Evolutionary conservation across 64 coral and sea anemone species (phyloP).

Genomic region (Montipora sp.): DNA sequence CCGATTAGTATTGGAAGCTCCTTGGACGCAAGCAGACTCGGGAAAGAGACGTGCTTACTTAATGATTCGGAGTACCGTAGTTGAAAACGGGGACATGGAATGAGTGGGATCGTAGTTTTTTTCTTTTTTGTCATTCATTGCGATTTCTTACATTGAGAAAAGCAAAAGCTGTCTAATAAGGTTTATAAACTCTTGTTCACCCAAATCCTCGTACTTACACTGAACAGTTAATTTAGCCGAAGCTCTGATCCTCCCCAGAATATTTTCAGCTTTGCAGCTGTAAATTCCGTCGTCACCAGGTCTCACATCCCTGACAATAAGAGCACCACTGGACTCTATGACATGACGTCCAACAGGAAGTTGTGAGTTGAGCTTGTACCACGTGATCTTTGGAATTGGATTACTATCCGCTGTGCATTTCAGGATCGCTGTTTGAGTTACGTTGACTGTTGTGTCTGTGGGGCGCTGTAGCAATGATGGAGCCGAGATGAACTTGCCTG

Average conservation of each 20-base stretch:
- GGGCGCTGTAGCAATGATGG: constrained; percentile 39
- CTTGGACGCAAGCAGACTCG: too few species aligned
- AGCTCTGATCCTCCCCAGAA: constrained; percentile 15
- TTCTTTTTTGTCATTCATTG: too few species aligned
- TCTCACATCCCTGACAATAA: constrained; percentile 22
- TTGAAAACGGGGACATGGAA: too few species aligned
- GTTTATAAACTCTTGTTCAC: too few species aligned
- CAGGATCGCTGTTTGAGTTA: constrained; percentile 48
- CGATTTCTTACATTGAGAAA: too few species aligned
- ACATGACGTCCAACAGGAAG: constrained; percentile 11
- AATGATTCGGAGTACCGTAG: too few species aligned
- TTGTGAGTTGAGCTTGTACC: constrained; percentile 46
- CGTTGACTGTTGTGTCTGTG: constrained; percentile 31
- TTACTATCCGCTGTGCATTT: constrained; percentile 57
- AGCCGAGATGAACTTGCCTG: constrained; percentile 50
- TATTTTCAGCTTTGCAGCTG: constrained; percentile 55
- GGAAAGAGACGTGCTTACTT: too few species aligned
- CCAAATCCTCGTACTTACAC: background rate
- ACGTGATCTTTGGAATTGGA: constrained; percentile 48
- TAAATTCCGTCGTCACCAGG: constrained; percentile 50
- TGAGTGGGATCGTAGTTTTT: too few species aligned
- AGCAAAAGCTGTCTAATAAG: too few species aligned
- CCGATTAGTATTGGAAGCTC: too few species aligned
- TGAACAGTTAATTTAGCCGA: constrained; percentile 51
- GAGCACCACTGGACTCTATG: constrained; percentile 18